phyloP scores from a whole-genome alignment of 1,140 invertebrate species.

The Aphaenogaster rudis region DNA sequence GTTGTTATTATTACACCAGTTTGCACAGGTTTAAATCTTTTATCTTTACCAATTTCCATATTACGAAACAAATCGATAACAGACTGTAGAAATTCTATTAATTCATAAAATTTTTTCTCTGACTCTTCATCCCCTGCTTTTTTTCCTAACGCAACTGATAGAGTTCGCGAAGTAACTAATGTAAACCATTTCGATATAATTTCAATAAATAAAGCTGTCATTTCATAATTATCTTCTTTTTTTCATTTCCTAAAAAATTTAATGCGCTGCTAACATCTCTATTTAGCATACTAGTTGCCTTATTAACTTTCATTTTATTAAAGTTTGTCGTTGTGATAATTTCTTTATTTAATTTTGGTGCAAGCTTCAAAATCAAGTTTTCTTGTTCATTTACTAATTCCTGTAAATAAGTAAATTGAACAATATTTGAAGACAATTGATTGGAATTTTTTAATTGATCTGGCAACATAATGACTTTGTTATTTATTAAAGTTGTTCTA shows the following conservation, averaged over 20 bases:
- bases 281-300: neutral
- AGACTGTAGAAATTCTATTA: neutral
- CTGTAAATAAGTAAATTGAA: neutral
- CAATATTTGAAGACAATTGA: neutral
- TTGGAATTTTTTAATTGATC: neutral
- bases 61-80: neutral
- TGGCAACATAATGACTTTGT: constrained; percentile 1
- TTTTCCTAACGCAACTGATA: neutral
- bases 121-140: neutral
- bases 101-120: neutral
- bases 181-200: constrained; percentile 10
- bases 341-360: constrained; percentile 1
- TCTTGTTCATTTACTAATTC: constrained; percentile 20
- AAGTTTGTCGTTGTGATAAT: neutral
- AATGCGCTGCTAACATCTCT: constrained; percentile 12
- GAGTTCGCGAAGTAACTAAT: neutral
- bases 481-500: constrained; percentile 1
- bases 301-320: constrained; percentile 19
- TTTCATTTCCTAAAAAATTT: neutral
- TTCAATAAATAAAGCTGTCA: constrained; percentile 27
- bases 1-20: neutral
- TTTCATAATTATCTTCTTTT: neutral
- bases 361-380: neutral
- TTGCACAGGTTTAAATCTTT: constrained; percentile 9
- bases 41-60: neutral